Conservation (phyloP, 2,113 vertebrate genomes). For the Mohoua ochrocephala region DNA sequence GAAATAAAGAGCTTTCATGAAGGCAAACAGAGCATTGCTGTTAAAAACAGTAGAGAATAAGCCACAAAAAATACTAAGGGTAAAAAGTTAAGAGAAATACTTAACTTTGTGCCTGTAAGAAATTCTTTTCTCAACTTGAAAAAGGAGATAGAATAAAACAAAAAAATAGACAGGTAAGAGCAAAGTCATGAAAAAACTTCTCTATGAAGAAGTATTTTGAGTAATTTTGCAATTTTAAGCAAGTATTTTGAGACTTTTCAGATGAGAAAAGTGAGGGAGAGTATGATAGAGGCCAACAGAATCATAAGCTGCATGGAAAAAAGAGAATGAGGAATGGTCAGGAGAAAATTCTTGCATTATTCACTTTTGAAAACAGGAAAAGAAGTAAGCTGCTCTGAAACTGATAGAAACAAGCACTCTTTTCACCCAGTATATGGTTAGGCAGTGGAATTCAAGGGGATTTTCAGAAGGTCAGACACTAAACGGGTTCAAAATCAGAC, state of each 20-base stretch:
- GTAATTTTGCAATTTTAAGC: background rate
- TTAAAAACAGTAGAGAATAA: background rate
- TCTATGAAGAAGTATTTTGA: background rate
- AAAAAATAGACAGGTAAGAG: background rate
- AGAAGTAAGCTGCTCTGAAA: background rate
- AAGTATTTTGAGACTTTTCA: background rate
- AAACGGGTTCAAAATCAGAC: background rate
- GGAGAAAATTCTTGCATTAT: background rate
- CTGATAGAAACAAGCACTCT: background rate
- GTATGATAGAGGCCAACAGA: background rate
- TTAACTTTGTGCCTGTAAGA: background rate
- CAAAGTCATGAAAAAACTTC: background rate
- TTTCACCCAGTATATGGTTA: background rate
- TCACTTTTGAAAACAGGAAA: background rate
- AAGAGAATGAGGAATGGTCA: background rate
- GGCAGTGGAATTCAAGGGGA: background rate
- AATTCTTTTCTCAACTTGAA: background rate
- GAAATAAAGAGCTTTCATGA: background rate
- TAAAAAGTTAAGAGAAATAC: background rate
- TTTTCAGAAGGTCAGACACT: background rate
- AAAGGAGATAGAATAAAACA: background rate
- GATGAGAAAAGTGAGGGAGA: background rate
- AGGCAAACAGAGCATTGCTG: background rate
- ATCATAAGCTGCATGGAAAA: background rate
- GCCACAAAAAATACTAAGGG: rapidly evolving